Percentiles rank a stretch among this genome's conserved stretches.
Conservation (phyloP, 1,140 invertebrate genomes). For the Caenorhabditis remanei region DNA sequence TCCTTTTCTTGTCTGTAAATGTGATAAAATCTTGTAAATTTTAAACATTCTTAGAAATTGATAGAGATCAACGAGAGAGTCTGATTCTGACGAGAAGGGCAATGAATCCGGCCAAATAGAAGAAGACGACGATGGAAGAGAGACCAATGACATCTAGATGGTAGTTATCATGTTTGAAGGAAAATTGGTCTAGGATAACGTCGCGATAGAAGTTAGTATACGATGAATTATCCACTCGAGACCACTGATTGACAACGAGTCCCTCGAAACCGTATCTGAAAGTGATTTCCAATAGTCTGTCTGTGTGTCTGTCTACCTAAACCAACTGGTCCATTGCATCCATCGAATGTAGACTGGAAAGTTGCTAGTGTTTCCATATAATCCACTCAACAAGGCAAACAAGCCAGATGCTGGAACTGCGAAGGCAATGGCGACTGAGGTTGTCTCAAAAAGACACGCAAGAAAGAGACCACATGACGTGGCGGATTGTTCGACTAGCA, state of each 20-base stretch:
- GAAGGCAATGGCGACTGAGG: conserved; percentile 61
- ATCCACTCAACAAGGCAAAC: conserved; percentile 75
- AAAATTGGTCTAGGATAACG: conserved; percentile 66
- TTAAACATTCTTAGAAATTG: too few species aligned
- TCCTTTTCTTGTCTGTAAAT: too few species aligned
- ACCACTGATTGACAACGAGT: conserved; percentile 76
- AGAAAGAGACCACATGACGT: conserved; percentile 77
- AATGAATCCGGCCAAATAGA: not conserved
- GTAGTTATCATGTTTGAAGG: conserved; percentile 70
- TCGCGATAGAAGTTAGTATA: not conserved
- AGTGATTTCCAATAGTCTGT: not conserved
- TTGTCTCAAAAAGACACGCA: conserved; percentile 20
- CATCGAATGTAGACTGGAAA: conserved; percentile 73
- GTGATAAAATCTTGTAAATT: too few species aligned
- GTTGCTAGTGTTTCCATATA: conserved; percentile 75
- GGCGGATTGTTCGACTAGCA: conserved; percentile 76
- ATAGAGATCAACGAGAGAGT: not conserved
- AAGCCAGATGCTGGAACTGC: conserved; percentile 75
- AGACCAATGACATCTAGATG: conserved; percentile 62
- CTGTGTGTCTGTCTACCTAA: conserved; percentile 66
- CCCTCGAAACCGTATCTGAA: conserved; percentile 75
- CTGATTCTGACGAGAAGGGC: not conserved
- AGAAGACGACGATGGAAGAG: not conserved
- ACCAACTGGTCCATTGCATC: conserved; percentile 77
- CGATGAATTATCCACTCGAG: conserved; percentile 44